Percentiles rank a stretch among this genome's conserved stretches.
Conservation (phyloP, 2,113 vertebrate species). For the Smithornis capensis region DNA sequence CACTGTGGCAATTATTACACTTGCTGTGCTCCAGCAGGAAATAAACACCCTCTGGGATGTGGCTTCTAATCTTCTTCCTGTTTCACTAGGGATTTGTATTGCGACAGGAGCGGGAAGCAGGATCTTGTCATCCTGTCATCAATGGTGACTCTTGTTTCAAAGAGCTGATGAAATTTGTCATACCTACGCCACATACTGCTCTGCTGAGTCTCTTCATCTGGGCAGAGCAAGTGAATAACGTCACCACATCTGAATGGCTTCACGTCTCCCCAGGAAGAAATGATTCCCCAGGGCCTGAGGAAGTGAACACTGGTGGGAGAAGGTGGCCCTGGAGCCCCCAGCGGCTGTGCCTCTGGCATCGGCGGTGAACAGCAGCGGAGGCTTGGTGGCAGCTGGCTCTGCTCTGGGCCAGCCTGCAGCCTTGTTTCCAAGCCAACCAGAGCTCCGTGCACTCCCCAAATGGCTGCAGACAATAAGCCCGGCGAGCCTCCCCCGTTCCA, state of each 20-base stretch:
- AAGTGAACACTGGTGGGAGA: neutral
- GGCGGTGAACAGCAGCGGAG: fast-evolving
- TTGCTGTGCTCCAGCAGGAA: neutral
- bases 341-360: neutral
- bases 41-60: neutral
- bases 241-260: neutral
- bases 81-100: neutral
- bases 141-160: neutral
- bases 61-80: neutral
- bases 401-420: slow-evolving; percentile 28
- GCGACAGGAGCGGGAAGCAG: neutral
- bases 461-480: neutral
- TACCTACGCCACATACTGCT: neutral
- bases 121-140: neutral
- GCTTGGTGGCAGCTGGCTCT: neutral
- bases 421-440: slow-evolving; percentile 38
- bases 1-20: fast-evolving
- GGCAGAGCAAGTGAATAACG: neutral
- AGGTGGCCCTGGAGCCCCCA: neutral
- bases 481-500: fast-evolving
- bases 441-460: neutral
- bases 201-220: neutral
- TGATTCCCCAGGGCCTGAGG: neutral
- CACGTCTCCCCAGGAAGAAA: neutral
- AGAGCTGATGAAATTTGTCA: neutral